Base-by-base conservation (phyloP, 2,113 vertebrate genomes). In the Ptilorrhoa leucosticta region DNA sequence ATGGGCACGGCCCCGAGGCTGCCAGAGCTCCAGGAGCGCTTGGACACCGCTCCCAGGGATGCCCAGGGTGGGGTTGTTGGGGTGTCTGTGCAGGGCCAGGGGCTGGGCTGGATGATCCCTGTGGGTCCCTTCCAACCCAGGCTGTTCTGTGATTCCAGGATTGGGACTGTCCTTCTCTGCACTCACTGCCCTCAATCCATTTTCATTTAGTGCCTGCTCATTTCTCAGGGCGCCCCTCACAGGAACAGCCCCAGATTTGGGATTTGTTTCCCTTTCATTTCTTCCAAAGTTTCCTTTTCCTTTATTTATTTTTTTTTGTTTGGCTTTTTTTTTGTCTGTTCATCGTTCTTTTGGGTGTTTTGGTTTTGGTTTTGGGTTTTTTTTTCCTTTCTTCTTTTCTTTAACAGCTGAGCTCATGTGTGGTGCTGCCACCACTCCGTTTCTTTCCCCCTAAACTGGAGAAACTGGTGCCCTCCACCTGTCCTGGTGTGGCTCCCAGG, bases 41-140 rank as follows among this genome's bases (percentile, higher is more conserved):
- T 12, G 64, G 64, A 2, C 31, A 45, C 22, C 16, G 10, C 56
- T 69, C 3, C 47, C 83, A 77, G 84, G 73, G 73, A 24, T 65
- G 60, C 15, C 4, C 84, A 70, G 84, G 39, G 1, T 27, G 73
- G 64, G 39, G 1, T 11, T 69, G 33, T 4, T 87, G 73, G 84
- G 63, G 27, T 3, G 33, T 53, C 64, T 69, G 72, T 6, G 71
- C 61, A 66, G 45, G 53, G 61, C 2, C 6, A 21, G 61, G 51
- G 3, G 11, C 3, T 31, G 61, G 0, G 2, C 0, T 51, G 21
- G 13, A 0, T 39, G n/a, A 14, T 21, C 47, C 19, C 6, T 63
- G 56, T 1, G n/a, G 28, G 5, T 30, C 9, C 47, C 9, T 47
- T 40, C 48, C 10, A 30, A 2, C 13, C 13, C 64, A 39, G 1